Conservation (phyloP, 1,140 invertebrate genomes). For the Drosophila hydei region DNA sequence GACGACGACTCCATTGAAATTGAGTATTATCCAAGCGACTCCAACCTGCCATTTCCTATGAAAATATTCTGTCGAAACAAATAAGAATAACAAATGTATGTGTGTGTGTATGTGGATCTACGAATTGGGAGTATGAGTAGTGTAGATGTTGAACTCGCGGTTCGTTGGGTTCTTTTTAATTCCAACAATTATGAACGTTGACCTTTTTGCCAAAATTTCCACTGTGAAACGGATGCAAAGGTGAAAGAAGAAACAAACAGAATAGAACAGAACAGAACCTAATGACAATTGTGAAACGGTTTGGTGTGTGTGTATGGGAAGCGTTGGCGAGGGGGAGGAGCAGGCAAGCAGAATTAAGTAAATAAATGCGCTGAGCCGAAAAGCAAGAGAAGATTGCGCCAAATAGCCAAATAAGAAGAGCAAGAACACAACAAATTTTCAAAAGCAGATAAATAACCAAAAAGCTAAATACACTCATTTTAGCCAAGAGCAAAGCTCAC, state of each 20-base stretch:
- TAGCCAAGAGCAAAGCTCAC: slow-evolving; percentile 50
- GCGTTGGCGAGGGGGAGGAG: neutral
- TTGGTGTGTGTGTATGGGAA: neutral
- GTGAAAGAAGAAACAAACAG: slow-evolving; percentile 34
- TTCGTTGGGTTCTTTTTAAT: slow-evolving; percentile 6
- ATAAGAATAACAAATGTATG: slow-evolving; percentile 1
- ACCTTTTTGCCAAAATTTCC: slow-evolving; percentile 74
- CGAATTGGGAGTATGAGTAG: slow-evolving; percentile 2
- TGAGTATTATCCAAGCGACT: slow-evolving; percentile 37
- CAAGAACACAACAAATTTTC: slow-evolving; percentile 45
- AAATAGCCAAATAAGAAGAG: slow-evolving; percentile 22
- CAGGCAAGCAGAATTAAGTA: slow-evolving; percentile 3
- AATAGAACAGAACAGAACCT: slow-evolving; percentile 24
- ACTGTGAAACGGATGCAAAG: slow-evolving; percentile 37
- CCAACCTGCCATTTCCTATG: slow-evolving; percentile 59
- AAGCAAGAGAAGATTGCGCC: slow-evolving; percentile 26
- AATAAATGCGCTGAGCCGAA: slow-evolving; percentile 31
- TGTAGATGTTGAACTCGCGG: slow-evolving; percentile 4
- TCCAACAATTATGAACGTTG: slow-evolving; percentile 72
- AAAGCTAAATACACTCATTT: slow-evolving; percentile 40
- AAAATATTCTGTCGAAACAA: slow-evolving; percentile 43
- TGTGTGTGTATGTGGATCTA: neutral
- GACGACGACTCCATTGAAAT: slow-evolving; percentile 35
- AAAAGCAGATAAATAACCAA: slow-evolving; percentile 54
- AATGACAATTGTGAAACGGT: slow-evolving; percentile 3